phyloP scores from a whole-genome alignment of 92 coral and sea anemone genomes.

The Phenganax subtilis region DNA sequence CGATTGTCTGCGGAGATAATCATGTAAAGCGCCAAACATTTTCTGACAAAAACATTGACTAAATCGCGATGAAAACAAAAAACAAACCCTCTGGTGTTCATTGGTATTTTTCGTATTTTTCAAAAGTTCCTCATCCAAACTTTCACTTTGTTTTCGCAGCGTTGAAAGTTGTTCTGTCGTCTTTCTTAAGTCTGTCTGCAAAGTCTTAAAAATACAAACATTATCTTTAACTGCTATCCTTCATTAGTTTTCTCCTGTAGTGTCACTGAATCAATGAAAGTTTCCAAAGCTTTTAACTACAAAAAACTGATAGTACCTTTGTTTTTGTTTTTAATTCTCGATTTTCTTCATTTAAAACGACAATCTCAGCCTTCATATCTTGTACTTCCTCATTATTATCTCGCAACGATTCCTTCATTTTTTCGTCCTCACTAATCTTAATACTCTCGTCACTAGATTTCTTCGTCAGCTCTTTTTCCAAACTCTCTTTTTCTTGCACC shows the following conservation, averaged over 20 bases:
- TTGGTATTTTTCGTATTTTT: neutral
- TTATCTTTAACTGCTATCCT: no score
- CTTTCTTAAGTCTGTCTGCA: constrained; percentile 18
- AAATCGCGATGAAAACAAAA: neutral
- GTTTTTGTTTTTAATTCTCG: constrained; percentile 48
- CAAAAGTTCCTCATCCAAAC: neutral
- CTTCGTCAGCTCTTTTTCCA: constrained; percentile 75
- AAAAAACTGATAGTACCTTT: constrained; percentile 41
- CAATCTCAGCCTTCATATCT: constrained; percentile 62
- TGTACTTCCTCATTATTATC: constrained; percentile 42
- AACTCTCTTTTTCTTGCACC: constrained; percentile 56
- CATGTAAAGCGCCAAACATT: neutral
- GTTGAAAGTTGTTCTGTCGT: constrained; percentile 7
- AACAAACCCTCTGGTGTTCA: constrained; percentile 23
- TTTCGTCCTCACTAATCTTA: constrained; percentile 1
- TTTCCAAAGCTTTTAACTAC: neutral
- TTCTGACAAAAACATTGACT: neutral
- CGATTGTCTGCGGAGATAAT: constrained; percentile 57
- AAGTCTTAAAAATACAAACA: neutral
- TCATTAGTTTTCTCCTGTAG: neutral
- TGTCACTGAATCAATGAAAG: no score
- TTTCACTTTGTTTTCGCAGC: constrained; percentile 7
- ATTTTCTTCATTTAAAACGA: constrained; percentile 54
- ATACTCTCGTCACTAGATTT: constrained; percentile 58
- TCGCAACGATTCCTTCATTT: constrained; percentile 24